A percentile compares a stretch with the other conserved stretches of the same genome.
Evolutionary conservation across 1,140 invertebrate genomes (phyloP).

Genomic region (Sitophilus oryzae): DNA sequence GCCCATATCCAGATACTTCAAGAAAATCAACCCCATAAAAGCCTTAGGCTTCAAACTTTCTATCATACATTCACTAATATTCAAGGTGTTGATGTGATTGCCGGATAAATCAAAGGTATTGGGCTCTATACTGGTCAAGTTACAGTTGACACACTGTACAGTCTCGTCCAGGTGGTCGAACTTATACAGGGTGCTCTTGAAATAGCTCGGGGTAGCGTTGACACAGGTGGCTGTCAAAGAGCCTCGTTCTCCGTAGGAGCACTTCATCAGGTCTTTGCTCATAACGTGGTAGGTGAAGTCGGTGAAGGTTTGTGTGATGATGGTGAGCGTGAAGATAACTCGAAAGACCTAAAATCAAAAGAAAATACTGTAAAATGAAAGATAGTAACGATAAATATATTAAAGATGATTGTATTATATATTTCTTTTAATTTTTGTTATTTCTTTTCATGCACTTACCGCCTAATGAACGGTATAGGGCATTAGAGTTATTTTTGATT

Average conservation of each 20-base stretch:
- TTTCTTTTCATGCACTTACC: too few species aligned
- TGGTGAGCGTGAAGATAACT: too few species aligned
- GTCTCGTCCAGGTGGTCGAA: slow-evolving; percentile 43
- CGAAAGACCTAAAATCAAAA: slow-evolving; percentile 3
- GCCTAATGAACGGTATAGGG: too few species aligned
- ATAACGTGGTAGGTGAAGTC: slow-evolving; percentile 1
- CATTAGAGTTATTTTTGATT: too few species aligned
- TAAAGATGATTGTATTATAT: too few species aligned
- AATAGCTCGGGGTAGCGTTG: slow-evolving; percentile 36
- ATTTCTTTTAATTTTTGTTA: too few species aligned
- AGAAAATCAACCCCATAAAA: slow-evolving; percentile 39
- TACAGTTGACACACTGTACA: slow-evolving; percentile 37
- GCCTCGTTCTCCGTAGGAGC: slow-evolving; percentile 40
- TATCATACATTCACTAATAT: slow-evolving; percentile 32
- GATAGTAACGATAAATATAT: too few species aligned
- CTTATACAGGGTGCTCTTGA: slow-evolving; percentile 37
- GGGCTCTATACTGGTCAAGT: slow-evolving; percentile 29
- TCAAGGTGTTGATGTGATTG: slow-evolving; percentile 37
- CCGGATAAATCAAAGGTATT: slow-evolving; percentile 40
- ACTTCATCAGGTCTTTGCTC: slow-evolving; percentile 31
- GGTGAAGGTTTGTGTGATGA: too few species aligned
- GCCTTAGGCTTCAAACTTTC: slow-evolving; percentile 27
- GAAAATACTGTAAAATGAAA: too few species aligned
- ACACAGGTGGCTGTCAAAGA: slow-evolving; percentile 41
- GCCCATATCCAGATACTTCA: slow-evolving; percentile 31